These are phyloP conservation scores for Sebastes reedi DNA, from an alignment of 2,797 vertebrate genomes.

Conservation along the genomic window DNA sequence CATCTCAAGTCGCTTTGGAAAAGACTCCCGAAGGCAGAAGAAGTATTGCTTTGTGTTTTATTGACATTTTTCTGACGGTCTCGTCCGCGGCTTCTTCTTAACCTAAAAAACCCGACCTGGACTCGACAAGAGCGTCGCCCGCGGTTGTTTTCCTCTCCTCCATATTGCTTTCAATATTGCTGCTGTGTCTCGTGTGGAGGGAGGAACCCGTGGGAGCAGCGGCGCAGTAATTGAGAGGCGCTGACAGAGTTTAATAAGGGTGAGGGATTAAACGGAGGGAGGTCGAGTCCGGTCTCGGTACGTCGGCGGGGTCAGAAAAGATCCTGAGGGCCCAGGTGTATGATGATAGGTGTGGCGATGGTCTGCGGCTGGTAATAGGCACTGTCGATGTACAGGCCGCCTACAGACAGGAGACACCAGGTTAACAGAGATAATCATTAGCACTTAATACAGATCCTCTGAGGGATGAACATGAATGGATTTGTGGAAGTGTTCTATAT, in stretches of 20 bases:
- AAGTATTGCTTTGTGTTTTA: constrained; percentile 64
- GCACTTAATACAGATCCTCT: neutral
- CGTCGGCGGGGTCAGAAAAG: constrained; percentile 78
- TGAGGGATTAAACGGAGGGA: neutral
- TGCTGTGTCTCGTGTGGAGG: constrained; percentile 5
- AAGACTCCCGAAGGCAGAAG: constrained; percentile 32
- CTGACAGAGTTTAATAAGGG: constrained; percentile 38
- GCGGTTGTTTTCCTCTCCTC: constrained; percentile 14
- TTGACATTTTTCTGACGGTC: constrained; percentile 24
- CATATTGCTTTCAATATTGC: constrained; percentile 61
- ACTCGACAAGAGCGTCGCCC: neutral
- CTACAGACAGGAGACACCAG: constrained; percentile 84
- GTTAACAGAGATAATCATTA: constrained; percentile 12
- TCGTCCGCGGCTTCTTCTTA: neutral
- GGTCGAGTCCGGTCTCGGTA: constrained; percentile 4
- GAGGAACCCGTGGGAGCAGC: neutral
- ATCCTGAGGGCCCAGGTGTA: constrained; percentile 94
- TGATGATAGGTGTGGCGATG: constrained; percentile 89
- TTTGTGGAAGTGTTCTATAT: neutral
- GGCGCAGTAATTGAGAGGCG: constrained; percentile 4
- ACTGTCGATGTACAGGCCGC: constrained; percentile 93
- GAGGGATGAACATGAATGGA: neutral
- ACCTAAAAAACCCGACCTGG: neutral
- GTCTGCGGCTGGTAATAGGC: constrained; percentile 91
- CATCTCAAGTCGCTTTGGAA: constrained; percentile 6